Evolutionary conservation across 2,113 vertebrate genomes (phyloP).

Genomic region (Lophura nycthemera): DNA sequence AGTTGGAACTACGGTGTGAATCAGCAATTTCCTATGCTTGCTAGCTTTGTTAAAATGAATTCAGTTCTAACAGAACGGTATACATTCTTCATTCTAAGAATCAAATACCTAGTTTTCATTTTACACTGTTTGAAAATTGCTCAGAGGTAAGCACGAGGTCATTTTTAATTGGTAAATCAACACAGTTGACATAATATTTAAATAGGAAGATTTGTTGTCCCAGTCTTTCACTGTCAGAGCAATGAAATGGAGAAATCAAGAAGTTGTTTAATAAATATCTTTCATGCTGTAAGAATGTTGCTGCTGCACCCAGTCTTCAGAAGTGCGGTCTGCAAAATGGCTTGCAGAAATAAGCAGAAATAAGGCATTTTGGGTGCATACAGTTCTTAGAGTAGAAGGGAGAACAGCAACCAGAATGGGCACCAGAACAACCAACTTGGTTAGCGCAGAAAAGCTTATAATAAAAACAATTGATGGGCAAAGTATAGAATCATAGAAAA

Average conservation of each 20-base stretch:
- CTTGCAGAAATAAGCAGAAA: not conserved
- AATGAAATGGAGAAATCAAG: not conserved
- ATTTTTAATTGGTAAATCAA: not conserved
- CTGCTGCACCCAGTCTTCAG: not conserved
- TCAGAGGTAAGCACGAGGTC: not conserved
- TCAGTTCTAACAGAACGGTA: not conserved
- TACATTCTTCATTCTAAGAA: not conserved
- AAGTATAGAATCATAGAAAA: not conserved
- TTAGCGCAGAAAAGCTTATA: not conserved
- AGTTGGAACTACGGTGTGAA: not conserved
- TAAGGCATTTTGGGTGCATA: fast-evolving
- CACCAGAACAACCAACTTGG: not conserved
- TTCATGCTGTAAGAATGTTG: not conserved
- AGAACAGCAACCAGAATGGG: not conserved
- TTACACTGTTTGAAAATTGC: not conserved
- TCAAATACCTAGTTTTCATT: not conserved
- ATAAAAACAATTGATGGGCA: not conserved
- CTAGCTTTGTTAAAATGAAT: not conserved
- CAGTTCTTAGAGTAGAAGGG: not conserved
- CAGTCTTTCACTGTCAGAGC: not conserved
- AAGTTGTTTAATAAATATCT: not conserved
- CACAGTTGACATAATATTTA: not conserved
- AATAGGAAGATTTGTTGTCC: not conserved
- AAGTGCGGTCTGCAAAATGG: not conserved
- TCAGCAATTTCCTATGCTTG: not conserved